Conservation (phyloP, 2,113 vertebrate genomes). For the Gavia stellata region DNA sequence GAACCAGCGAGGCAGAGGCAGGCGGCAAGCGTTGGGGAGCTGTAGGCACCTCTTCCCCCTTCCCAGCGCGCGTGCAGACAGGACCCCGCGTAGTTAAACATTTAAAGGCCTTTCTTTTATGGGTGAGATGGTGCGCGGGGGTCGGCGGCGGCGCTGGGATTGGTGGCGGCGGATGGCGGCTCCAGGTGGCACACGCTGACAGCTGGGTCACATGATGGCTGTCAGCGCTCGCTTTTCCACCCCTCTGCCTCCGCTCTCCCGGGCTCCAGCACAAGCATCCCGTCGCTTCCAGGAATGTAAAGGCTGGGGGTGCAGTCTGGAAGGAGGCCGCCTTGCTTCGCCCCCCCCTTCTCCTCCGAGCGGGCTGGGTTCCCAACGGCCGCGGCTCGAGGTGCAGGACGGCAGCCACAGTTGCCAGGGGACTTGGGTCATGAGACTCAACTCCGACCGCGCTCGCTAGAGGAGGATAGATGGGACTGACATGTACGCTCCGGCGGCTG, state of each 20-base stretch:
- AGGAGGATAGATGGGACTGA: constrained; percentile 36
- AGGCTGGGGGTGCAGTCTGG: constrained; percentile 10
- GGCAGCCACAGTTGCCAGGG: not conserved
- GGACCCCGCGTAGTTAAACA: not conserved
- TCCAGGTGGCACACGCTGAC: constrained; percentile 56
- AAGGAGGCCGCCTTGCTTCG: not conserved
- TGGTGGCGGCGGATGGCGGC: constrained; percentile 19
- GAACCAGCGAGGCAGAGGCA: fast-evolving
- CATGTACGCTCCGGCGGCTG: not conserved
- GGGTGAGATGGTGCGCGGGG: not conserved
- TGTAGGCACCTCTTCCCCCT: not conserved
- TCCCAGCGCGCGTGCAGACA: not conserved
- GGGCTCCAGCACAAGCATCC: not conserved
- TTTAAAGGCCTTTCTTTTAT: not conserved
- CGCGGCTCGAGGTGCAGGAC: not conserved
- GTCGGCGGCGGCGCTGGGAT: not conserved
- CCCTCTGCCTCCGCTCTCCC: constrained; percentile 12
- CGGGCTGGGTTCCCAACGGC: not conserved
- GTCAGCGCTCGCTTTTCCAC: constrained; percentile 22
- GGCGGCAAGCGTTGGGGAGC: not conserved
- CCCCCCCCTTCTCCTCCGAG: not conserved
- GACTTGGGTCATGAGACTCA: constrained; percentile 10
- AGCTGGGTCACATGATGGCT: constrained; percentile 52
- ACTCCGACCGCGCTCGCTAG: constrained; percentile 2
- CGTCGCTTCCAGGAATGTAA: constrained; percentile 40